A percentile compares a stretch with the other conserved stretches of the same genome.
Conservation (phyloP, 2,888 invertebrate species). For the Escarpia spicata region DNA sequence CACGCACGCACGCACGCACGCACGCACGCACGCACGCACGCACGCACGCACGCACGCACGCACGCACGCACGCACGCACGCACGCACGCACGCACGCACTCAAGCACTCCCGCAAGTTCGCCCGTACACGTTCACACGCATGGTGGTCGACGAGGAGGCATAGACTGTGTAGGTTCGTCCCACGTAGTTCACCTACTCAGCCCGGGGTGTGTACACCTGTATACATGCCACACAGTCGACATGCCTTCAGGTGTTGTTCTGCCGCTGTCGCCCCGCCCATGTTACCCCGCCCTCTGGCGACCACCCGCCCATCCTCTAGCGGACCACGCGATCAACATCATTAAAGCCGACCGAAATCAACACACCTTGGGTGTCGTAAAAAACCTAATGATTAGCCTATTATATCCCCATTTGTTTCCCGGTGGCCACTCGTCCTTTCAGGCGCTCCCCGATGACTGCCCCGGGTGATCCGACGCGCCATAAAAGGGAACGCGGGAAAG, state of each 20-base stretch:
- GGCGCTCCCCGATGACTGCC: neutral
- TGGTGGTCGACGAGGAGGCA: no score
- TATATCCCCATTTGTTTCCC: constrained; percentile 3
- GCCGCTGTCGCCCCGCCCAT: neutral
- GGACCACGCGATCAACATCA: constrained; percentile 6
- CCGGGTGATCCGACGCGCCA: neutral
- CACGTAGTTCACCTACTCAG: no score
- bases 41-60: no score
- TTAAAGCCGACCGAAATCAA: neutral
- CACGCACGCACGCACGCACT: neutral
- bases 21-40: no score
- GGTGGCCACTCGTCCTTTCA: neutral
- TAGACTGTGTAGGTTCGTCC: no score
- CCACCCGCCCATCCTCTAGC: neutral
- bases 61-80: neutral
- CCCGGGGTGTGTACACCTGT: no score
- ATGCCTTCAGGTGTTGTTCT: neutral
- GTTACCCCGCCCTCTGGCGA: neutral
- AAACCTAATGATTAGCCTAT: neutral
- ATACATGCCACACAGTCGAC: neutral
- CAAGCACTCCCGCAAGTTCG: no score
- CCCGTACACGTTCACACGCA: no score
- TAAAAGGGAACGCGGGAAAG: neutral
- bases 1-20: neutral
- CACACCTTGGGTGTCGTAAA: constrained; percentile 12